A percentile compares a stretch with the other conserved stretches of the same genome.
Conservation (phyloP, 2,797 vertebrate genomes). For the Catostomus latipinnis region DNA sequence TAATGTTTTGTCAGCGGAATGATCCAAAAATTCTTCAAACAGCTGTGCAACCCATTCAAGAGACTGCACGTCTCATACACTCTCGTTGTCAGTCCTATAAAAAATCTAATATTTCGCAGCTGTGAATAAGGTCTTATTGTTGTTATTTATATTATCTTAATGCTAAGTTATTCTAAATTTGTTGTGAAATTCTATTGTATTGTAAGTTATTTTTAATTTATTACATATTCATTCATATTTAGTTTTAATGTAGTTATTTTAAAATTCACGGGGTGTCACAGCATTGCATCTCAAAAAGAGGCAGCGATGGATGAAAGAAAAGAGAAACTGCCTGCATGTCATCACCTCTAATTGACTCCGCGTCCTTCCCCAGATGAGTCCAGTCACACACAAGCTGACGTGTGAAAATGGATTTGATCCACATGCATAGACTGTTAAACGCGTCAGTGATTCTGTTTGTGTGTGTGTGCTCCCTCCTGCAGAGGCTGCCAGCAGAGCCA, state of each 20-base stretch:
- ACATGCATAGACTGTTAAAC: constrained; percentile 43
- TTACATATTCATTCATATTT: neutral
- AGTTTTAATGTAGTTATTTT: neutral
- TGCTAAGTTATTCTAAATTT: neutral
- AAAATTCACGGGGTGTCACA: constrained; percentile 3
- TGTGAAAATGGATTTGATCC: constrained; percentile 53
- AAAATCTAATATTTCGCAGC: no score
- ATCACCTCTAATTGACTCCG: constrained; percentile 53
- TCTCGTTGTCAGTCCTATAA: no score
- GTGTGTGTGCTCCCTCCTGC: constrained; percentile 35
- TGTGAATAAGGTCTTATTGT: no score
- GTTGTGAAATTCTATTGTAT: neutral
- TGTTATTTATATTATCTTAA: no score
- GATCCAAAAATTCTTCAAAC: no score
- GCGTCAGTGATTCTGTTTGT: constrained; percentile 31
- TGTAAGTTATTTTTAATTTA: neutral
- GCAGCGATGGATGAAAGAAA: constrained; percentile 10
- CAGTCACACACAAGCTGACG: constrained; percentile 33
- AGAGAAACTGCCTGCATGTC: constrained; percentile 39
- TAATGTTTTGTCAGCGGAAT: no score
- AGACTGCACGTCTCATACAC: no score
- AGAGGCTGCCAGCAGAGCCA: constrained; percentile 98
- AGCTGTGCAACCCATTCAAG: no score
- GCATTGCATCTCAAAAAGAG: constrained; percentile 4
- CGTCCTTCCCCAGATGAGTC: constrained; percentile 48